Evolutionary conservation across 2,113 vertebrate species (phyloP).

Genomic region (Cnemophilus loriae): DNA sequence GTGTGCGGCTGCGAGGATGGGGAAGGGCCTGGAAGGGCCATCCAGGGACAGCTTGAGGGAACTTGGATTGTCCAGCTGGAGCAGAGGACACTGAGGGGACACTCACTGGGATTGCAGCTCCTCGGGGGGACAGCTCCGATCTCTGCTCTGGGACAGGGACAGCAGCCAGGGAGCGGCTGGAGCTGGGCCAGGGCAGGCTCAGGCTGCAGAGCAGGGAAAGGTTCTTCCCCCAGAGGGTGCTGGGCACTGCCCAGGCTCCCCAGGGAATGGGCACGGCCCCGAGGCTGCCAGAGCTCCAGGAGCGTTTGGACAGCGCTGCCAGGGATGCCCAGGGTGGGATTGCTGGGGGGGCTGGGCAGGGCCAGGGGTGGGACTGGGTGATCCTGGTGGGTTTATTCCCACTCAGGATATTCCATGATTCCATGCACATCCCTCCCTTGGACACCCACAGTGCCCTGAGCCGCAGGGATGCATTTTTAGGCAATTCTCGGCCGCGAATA

Average conservation of each 20-base stretch:
- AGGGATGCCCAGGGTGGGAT: neutral
- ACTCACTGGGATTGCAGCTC: neutral
- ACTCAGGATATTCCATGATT: neutral
- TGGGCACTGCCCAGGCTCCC: neutral
- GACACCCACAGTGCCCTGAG: neutral
- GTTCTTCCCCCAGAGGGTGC: neutral
- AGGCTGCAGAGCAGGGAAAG: neutral
- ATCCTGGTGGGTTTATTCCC: neutral
- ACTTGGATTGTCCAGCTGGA: neutral
- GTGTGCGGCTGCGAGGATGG: neutral
- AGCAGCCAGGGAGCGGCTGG: neutral
- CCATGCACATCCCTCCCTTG: rapidly evolving
- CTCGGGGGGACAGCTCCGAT: neutral
- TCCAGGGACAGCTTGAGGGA: rapidly evolving
- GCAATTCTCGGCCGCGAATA: neutral
- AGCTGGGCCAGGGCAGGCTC: rapidly evolving
- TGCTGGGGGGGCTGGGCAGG: neutral
- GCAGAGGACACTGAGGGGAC: neutral
- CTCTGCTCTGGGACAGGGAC: neutral
- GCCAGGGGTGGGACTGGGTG: rapidly evolving
- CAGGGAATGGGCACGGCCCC: neutral
- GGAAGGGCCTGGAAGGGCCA: neutral
- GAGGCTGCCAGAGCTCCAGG: neutral
- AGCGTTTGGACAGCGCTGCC: neutral
- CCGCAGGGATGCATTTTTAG: rapidly evolving